Percentiles rank a stretch among this genome's conserved stretches.
These are phyloP conservation scores for Antheraea mylitta DNA, from an alignment of 1,140 invertebrate genomes.

Conservation along the genomic window DNA sequence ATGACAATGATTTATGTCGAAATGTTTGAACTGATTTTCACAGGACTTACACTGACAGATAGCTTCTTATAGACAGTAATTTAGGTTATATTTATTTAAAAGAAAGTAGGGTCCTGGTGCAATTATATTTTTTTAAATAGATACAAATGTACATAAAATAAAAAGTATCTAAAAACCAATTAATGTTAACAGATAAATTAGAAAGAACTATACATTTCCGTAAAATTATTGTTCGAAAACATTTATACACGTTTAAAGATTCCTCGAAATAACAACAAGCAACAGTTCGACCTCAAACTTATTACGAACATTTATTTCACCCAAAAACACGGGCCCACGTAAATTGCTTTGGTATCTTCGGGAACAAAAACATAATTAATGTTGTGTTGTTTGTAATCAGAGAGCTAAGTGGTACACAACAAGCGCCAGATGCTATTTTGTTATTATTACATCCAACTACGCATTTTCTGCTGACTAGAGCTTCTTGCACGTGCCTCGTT, in stretches of 20 bases:
- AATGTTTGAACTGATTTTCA: too few relatives aligned
- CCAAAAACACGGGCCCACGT: conserved; percentile 50
- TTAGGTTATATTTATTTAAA: too few relatives aligned
- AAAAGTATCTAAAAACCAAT: too few relatives aligned
- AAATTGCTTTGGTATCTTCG: conserved; percentile 59
- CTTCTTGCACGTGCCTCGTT: neutral
- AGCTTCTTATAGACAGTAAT: too few relatives aligned
- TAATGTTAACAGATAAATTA: too few relatives aligned
- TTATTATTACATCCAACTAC: conserved; percentile 32
- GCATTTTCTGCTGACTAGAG: neutral
- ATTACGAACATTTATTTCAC: conserved; percentile 59
- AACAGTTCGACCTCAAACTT: conserved; percentile 35
- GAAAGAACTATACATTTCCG: too few relatives aligned
- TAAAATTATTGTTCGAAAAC: neutral
- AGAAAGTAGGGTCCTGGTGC: too few relatives aligned
- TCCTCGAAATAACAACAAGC: neutral
- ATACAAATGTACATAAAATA: too few relatives aligned
- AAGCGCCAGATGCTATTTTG: conserved; percentile 41
- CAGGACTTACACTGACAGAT: too few relatives aligned
- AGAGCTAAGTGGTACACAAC: conserved; percentile 49
- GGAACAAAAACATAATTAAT: conserved; percentile 71
- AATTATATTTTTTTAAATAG: too few relatives aligned
- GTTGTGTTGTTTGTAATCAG: conserved; percentile 62
- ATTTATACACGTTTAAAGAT: neutral
- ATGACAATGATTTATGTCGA: too few relatives aligned